Evolutionary conservation across 2,113 vertebrate genomes (phyloP).

Genomic region (Odontophorus gujanensis): DNA sequence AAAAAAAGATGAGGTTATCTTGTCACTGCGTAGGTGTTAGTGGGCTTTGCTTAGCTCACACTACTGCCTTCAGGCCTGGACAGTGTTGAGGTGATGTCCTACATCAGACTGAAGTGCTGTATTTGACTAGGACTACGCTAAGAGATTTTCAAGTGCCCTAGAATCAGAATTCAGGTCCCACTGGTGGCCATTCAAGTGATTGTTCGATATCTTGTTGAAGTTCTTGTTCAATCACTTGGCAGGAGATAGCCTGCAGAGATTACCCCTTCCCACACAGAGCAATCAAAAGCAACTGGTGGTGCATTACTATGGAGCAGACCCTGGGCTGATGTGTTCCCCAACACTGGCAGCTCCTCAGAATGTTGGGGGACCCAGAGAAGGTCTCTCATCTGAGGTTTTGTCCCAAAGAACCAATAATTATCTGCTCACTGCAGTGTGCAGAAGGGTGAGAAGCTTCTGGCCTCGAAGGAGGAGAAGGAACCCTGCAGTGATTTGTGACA

Average conservation of each 20-base stretch:
- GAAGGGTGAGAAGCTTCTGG: background rate
- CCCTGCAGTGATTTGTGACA: background rate
- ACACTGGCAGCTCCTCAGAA: background rate
- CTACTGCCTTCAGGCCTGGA: background rate
- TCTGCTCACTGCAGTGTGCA: background rate
- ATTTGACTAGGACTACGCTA: background rate
- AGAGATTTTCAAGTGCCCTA: background rate
- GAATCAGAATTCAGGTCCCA: background rate
- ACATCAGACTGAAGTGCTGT: background rate
- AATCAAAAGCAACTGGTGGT: background rate
- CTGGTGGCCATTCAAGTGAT: background rate
- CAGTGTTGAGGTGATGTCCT: background rate
- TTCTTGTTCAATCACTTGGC: background rate
- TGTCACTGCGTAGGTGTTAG: background rate
- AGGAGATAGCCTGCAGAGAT: background rate
- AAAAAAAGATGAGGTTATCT: conserved; percentile 48
- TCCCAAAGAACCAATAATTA: background rate
- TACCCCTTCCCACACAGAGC: background rate
- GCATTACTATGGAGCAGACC: rapidly evolving
- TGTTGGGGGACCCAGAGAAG: background rate
- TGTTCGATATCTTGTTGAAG: background rate
- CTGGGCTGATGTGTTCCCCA: background rate
- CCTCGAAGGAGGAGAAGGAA: background rate
- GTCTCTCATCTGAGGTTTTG: background rate
- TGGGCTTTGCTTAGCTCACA: background rate